Conservation (phyloP, 2,797 vertebrate species). For the Clarias fuscus region DNA sequence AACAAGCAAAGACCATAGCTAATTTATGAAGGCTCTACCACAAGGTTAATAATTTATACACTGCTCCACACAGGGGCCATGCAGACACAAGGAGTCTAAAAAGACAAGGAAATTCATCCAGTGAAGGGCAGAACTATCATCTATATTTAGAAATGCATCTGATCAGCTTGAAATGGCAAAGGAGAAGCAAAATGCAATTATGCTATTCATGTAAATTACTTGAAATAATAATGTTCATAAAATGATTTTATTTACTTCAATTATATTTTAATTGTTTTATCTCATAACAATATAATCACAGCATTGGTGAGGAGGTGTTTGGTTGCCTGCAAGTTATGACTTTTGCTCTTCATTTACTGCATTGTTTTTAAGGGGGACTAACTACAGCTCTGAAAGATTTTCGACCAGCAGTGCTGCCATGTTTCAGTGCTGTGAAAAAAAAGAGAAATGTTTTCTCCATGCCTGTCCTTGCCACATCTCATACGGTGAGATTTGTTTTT, state of each 20-base stretch:
- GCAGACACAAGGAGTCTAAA: constrained; percentile 64
- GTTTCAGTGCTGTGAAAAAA: background rate
- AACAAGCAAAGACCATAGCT: constrained; percentile 69
- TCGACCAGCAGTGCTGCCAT: background rate
- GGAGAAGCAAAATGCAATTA: background rate
- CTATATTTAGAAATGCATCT: constrained; percentile 45
- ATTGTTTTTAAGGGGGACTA: background rate
- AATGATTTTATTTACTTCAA: background rate
- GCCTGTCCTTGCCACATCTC: background rate
- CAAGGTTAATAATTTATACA: constrained; percentile 81
- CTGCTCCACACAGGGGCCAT: constrained; percentile 52
- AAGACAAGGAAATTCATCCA: constrained; percentile 33
- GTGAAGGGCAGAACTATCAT: constrained; percentile 15
- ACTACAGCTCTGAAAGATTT: background rate
- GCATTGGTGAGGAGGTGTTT: background rate
- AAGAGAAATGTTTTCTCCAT: background rate
- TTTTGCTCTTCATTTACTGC: background rate
- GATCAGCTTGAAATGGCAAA: constrained; percentile 23
- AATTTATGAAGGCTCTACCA: constrained; percentile 81
- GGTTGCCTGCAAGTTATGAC: background rate
- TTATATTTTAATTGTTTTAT: background rate
- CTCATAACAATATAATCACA: constrained; percentile 9
- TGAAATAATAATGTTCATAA: background rate
- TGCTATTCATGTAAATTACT: background rate
- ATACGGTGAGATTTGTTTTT: background rate